phyloP scores from a whole-genome alignment of 2,113 vertebrate species.

The Cynopterus brachyotis region DNA sequence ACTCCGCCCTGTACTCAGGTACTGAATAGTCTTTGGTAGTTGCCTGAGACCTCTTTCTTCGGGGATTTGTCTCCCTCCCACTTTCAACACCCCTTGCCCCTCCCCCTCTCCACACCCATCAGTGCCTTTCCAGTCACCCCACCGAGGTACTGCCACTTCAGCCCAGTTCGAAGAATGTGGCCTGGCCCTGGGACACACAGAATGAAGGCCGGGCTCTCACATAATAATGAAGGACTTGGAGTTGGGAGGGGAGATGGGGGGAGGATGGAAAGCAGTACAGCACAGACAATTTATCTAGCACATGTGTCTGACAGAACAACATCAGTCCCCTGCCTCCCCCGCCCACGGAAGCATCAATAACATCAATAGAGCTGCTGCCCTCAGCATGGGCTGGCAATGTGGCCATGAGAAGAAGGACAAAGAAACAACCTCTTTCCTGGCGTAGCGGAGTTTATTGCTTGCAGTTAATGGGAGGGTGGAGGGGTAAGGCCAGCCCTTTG shows the following conservation, averaged over 20 bases:
- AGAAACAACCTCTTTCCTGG: conserved; percentile 25
- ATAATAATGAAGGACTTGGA: background rate
- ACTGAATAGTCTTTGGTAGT: background rate
- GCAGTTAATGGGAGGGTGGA: background rate
- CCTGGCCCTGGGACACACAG: background rate
- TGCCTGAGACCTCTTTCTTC: background rate
- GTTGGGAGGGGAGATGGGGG: background rate
- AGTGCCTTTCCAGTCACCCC: background rate
- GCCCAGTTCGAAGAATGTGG: background rate
- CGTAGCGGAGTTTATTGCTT: background rate
- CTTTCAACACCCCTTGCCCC: background rate
- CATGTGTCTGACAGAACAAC: background rate
- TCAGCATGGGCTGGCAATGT: conserved; percentile 48
- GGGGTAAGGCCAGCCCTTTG: background rate
- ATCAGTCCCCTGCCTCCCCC: background rate
- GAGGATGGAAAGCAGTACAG: background rate
- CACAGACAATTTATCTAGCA: conserved; percentile 56
- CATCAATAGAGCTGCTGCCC: conserved; percentile 62
- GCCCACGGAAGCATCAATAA: conserved; percentile 69
- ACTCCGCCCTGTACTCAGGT: background rate
- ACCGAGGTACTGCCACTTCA: background rate
- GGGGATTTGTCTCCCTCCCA: background rate
- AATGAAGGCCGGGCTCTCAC: background rate
- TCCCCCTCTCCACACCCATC: no score
- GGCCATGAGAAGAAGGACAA: background rate